phyloP scores from a whole-genome alignment of 2,113 vertebrate genomes.

The Rhabdornis inornatus region DNA sequence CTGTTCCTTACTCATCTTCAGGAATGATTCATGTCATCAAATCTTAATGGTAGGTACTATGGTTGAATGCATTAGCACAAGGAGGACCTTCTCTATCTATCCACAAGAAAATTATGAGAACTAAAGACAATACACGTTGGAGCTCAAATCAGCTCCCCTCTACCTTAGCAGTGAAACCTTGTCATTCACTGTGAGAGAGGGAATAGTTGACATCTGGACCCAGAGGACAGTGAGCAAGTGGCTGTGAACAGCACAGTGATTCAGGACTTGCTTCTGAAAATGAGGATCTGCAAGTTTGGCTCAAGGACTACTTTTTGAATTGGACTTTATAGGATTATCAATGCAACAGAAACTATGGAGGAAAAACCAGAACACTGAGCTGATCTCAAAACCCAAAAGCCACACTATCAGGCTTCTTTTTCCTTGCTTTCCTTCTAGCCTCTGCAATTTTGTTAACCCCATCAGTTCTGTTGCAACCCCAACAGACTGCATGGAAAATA shows the following conservation, averaged over 20 bases:
- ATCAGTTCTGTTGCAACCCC: not conserved
- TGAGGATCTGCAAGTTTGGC: not conserved
- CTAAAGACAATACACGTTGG: not conserved
- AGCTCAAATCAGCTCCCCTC: not conserved
- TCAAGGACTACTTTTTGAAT: not conserved
- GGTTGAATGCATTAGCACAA: not conserved
- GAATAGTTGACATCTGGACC: not conserved
- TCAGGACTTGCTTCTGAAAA: not conserved
- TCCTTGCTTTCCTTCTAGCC: not conserved
- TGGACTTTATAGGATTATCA: not conserved
- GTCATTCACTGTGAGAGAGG: no score
- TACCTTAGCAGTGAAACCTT: not conserved
- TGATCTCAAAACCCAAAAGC: not conserved
- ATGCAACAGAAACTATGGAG: not conserved
- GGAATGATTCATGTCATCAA: not conserved
- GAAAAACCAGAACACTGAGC: not conserved
- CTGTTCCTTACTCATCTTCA: not conserved
- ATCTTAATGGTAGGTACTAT: not conserved
- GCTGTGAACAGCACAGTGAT: not conserved
- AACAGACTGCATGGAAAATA: not conserved
- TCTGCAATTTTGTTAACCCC: not conserved
- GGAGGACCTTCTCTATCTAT: not conserved
- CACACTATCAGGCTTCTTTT: not conserved
- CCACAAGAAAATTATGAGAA: not conserved
- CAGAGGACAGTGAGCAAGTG: not conserved